Conservation (phyloP, 2,888 invertebrate genomes). For the Salpingus planirostris region DNA sequence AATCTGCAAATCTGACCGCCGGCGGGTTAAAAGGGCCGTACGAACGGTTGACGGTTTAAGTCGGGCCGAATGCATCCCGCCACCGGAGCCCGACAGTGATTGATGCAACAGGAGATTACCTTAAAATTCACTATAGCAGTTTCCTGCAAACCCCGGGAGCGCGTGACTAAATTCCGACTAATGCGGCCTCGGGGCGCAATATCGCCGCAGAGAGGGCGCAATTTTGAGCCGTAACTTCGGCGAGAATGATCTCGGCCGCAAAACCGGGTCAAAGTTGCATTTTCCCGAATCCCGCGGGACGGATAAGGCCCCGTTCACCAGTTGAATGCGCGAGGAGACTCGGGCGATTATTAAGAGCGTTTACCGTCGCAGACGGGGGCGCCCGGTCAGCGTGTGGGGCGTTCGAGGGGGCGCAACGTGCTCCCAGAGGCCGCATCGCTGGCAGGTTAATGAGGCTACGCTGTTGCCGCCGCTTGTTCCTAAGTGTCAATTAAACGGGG, state of each 20-base stretch:
- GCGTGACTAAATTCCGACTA: neutral
- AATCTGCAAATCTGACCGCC: no score
- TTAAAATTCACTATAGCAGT: constrained; percentile 18
- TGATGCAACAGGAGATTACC: constrained; percentile 23
- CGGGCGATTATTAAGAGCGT: neutral
- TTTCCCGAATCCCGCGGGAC: no score
- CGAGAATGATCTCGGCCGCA: no score
- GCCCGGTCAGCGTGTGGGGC: neutral
- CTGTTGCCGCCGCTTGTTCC: constrained; percentile 17
- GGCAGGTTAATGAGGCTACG: constrained; percentile 19
- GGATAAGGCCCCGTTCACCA: no score
- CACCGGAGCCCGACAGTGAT: constrained; percentile 18
- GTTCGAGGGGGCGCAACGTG: neutral
- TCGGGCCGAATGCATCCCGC: constrained; percentile 4
- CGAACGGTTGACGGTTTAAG: no score
- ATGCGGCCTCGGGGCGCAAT: no score
- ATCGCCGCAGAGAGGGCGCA: no score
- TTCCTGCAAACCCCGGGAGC: neutral
- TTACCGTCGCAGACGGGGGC: neutral
- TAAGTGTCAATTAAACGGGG: constrained; percentile 18
- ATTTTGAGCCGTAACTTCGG: no score
- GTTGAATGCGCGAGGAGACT: no score
- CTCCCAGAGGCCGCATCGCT: constrained; percentile 10
- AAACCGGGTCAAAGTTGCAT: no score
- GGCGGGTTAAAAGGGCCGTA: no score